Base-by-base conservation (phyloP, 2,888 invertebrate genomes). In the Saturnia pavonia region DNA sequence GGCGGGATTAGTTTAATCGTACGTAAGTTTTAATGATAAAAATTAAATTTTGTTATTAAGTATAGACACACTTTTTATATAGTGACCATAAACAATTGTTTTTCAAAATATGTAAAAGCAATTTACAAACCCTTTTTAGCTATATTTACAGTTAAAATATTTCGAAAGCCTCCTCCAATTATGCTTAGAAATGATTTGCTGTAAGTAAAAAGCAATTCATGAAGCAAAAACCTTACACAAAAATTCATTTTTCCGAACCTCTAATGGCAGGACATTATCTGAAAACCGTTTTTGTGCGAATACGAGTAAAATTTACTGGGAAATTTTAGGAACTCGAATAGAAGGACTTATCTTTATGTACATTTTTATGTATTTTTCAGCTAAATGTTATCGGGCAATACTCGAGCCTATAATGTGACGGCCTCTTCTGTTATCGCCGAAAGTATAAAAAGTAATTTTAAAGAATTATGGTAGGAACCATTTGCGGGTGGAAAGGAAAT, bases 321-420 rank as follows among this genome's bases (percentile, higher is more conserved):
- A 76, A 85, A 85, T 89, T 90, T 88, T 85, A 82, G 84, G 83
- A 83, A 82, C 86, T 80, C 74, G 79, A 83, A 79, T 82, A 77
- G 75, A 77, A 81, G 77, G 84, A 86, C 85, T 91, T 91, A 91
- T 91, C 89, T 91, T 91, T 91, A 90, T 88, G 88, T 86, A 87
- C 80, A 86, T 85, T 90, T 89, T 91, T 89, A 90, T 87, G 87
- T 87, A 85, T 88, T 89, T 88, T 84, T 80, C 83, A 78, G 82
- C 84, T 82, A 86, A 90, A 86, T 82, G 82, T 88, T 89, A 91
- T 89, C 88, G 84, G 84, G 78, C 84, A 82, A 82, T 85, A 82
- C 88, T 85, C 75, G 83, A 78, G 78, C 79, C 77, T 86, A 86
- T 88, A 88, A 85, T 84, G 83, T 78, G 80, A 80, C 77, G 77